Evolutionary conservation across 2,888 invertebrate genomes (phyloP).

Genomic region (Phaonia tiefii): DNA sequence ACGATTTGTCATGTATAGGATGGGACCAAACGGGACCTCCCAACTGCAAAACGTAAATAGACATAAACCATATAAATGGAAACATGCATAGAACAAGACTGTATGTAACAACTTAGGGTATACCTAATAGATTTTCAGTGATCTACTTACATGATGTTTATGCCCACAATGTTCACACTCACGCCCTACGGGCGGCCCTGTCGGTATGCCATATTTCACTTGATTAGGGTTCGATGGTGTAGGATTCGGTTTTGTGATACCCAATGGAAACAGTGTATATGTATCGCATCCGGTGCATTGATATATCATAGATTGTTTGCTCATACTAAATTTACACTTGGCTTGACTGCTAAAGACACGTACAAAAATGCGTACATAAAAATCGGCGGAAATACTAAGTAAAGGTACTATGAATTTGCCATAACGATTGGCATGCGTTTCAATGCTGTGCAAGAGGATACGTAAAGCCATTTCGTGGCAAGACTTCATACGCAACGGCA

Average conservation of each 20-base stretch:
- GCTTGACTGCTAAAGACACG: conserved; percentile 89
- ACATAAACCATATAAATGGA: too few relatives aligned
- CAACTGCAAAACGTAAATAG: conserved; percentile 81
- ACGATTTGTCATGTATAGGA: conserved; percentile 89
- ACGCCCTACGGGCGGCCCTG: conserved; percentile 85
- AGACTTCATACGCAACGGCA: conserved; percentile 90
- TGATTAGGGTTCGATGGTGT: conserved; percentile 83
- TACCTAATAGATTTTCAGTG: background rate
- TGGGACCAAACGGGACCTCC: conserved; percentile 98
- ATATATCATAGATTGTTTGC: conserved; percentile 93
- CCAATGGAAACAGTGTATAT: conserved; percentile 88
- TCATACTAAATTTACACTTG: conserved; percentile 92
- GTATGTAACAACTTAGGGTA: too few relatives aligned
- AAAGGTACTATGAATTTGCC: conserved; percentile 95
- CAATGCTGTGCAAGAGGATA: conserved; percentile 94
- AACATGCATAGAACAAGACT: too few relatives aligned
- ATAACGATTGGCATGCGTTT: conserved; percentile 95
- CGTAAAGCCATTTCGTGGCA: conserved; percentile 99
- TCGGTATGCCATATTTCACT: conserved; percentile 85
- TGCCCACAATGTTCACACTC: conserved; percentile 89
- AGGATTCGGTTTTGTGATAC: conserved; percentile 83
- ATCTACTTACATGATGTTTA: conserved; percentile 85
- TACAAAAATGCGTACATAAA: conserved; percentile 97
- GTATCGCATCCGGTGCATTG: conserved; percentile 95
- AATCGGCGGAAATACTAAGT: conserved; percentile 95